Evolutionary conservation across 2,888 invertebrate genomes (phyloP).

Genomic region (Oligia strigilis): DNA sequence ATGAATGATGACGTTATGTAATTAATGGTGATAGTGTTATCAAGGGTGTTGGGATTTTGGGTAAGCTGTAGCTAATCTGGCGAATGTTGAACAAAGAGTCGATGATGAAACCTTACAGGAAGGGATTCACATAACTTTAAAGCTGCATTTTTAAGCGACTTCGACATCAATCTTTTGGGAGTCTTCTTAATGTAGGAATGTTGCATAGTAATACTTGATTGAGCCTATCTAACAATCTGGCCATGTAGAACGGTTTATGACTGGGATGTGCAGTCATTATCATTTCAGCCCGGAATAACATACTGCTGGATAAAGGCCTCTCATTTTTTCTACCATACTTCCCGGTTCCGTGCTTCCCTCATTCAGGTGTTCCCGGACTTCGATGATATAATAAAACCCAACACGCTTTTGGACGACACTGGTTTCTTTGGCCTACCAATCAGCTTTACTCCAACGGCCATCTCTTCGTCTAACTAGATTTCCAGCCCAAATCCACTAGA

Average conservation of each 20-base stretch:
- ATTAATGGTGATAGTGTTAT: conserved; percentile 21
- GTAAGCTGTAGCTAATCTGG: conserved; percentile 17
- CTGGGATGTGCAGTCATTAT: not conserved
- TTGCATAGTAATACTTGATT: not conserved
- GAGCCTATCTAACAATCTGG: not conserved
- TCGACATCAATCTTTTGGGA: not conserved
- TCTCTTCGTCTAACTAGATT: too few species aligned
- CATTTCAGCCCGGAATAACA: too few species aligned
- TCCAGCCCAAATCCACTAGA: too few species aligned
- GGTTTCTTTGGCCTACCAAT: too few species aligned
- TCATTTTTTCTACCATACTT: too few species aligned
- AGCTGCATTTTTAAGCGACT: not conserved
- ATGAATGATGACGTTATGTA: conserved; percentile 25
- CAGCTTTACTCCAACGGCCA: too few species aligned
- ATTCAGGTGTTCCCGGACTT: too few species aligned
- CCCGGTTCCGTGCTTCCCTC: too few species aligned
- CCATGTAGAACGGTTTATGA: not conserved
- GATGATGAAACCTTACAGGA: not conserved
- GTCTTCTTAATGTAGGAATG: not conserved
- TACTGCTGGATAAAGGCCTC: too few species aligned
- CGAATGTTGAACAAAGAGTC: not conserved
- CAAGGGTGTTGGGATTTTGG: not conserved
- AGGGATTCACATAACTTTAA: not conserved
- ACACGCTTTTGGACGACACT: too few species aligned
- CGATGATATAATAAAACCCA: too few species aligned